Base-by-base conservation (phyloP, 2,113 vertebrate genomes). In the Myiagra hebetior region DNA sequence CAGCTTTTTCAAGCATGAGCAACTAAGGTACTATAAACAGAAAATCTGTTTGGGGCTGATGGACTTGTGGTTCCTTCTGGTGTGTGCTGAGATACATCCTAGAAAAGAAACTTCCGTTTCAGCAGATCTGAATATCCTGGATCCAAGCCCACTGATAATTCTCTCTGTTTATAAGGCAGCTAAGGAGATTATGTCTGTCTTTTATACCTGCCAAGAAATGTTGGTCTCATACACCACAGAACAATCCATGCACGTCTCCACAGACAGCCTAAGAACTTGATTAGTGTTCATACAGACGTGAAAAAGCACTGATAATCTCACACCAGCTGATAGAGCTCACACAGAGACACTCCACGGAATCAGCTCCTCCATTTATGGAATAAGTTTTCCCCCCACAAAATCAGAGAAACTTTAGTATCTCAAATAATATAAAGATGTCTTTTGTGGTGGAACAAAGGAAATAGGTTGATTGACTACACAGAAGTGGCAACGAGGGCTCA, bases 371-470 rank as follows among this genome's bases (percentile, higher is more conserved):
- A 19, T 56, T 80, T 74, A 60, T 11, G 15, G 10, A 73, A 53
- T n/a, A 26, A 13, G 23, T 63, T 22, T 10, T 3, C 3, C 31
- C 4, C 0, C 1, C 0, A 0, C 18, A 53, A 83, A 49, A 14
- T 4, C 52, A 87, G 15, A 78, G 47, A 65, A 2, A 21, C 8
- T 59, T 68, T 24, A 53, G n/a, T 27, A 55, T 18, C 57, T 67
- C 24, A 63, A 83, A 27, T 15, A 72, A 46, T 13, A 37, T 28
- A 64, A 64, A 63, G 13, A 42, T 21, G 4, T 16, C 9, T 73
- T 91, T 46, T 76, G 31, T 55, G 23, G 50, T 35, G 10, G 16
- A 91, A 63, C 15, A 69, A 83, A 91, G 35, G 7, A 31, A 85
- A 74, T 10, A 44, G 13, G 4, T 56, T 78, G 79, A 35, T 41